These are phyloP conservation scores for Conger conger DNA, from an alignment of 2,113 vertebrate genomes.

Conservation along the genomic window DNA sequence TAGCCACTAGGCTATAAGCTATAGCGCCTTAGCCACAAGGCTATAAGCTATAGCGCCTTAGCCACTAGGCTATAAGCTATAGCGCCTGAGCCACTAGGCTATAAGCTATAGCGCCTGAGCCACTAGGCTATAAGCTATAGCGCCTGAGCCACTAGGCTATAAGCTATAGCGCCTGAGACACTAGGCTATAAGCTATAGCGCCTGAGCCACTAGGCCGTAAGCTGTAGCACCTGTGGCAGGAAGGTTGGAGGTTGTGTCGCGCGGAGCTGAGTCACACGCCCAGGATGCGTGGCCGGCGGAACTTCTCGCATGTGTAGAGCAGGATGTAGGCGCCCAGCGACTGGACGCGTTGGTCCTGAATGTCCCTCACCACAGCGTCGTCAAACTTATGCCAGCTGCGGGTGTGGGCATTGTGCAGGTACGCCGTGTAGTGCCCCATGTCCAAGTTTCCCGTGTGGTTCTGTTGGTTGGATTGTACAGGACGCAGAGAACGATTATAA, in stretches of 20 bases:
- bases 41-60: no score
- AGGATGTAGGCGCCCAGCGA: slow-evolving; percentile 76
- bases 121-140: no score
- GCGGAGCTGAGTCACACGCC: slow-evolving; percentile 39
- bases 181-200: no score
- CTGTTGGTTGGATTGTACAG: slow-evolving; percentile 53
- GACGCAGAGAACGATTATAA: no score
- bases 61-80: no score
- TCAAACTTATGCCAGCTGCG: slow-evolving; percentile 79
- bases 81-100: no score
- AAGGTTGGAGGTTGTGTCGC: neutral
- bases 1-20: no score
- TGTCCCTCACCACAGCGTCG: slow-evolving; percentile 64
- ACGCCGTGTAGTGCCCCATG: slow-evolving; percentile 82
- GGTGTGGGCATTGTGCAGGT: slow-evolving; percentile 71
- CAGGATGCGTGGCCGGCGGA: slow-evolving; percentile 52
- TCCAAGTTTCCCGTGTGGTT: slow-evolving; percentile 83
- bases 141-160: no score
- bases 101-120: no score
- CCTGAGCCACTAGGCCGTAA: no score
- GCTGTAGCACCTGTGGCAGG: neutral
- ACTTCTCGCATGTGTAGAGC: slow-evolving; percentile 72
- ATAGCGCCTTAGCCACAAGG: no score
- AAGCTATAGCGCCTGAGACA: no score
- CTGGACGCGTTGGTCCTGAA: slow-evolving; percentile 69